A percentile compares a stretch with the other conserved stretches of the same genome.
phyloP scores from a whole-genome alignment of 2,113 vertebrate genomes.

The Vidua chalybeata region DNA sequence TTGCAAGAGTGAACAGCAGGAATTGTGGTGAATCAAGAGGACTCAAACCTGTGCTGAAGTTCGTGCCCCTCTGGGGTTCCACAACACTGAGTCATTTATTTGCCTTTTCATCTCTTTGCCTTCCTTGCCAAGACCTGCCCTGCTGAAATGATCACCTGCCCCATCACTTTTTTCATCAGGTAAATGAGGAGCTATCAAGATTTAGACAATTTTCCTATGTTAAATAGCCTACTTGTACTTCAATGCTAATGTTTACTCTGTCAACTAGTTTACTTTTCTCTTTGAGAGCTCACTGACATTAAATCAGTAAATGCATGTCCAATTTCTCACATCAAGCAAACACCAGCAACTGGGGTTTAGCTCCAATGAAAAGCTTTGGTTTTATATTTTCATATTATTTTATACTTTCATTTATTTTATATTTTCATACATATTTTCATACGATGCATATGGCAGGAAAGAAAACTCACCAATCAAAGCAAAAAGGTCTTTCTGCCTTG shows the following conservation, averaged over 20 bases:
- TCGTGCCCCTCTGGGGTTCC: neutral
- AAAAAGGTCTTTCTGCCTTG: neutral
- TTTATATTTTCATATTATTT: neutral
- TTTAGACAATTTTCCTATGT: neutral
- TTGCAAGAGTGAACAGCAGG: neutral
- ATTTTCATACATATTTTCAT: neutral
- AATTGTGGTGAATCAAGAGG: accelerated
- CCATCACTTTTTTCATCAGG: neutral
- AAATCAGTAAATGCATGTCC: neutral
- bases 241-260: neutral
- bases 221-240: neutral
- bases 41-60: neutral
- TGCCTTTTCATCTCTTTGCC: neutral
- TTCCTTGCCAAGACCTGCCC: neutral
- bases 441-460: neutral
- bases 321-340: neutral
- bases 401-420: neutral
- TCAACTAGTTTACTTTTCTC: neutral
- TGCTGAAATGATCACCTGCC: neutral
- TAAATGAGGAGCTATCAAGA: neutral
- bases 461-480: neutral
- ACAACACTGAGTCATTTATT: neutral
- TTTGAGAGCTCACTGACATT: neutral
- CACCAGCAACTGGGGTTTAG: neutral
- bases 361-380: neutral